Evolutionary conservation across 2,113 vertebrate species (phyloP), one percentile per base, ranked within the genome.

Genomic region (Heterochromis multidens): DNA sequence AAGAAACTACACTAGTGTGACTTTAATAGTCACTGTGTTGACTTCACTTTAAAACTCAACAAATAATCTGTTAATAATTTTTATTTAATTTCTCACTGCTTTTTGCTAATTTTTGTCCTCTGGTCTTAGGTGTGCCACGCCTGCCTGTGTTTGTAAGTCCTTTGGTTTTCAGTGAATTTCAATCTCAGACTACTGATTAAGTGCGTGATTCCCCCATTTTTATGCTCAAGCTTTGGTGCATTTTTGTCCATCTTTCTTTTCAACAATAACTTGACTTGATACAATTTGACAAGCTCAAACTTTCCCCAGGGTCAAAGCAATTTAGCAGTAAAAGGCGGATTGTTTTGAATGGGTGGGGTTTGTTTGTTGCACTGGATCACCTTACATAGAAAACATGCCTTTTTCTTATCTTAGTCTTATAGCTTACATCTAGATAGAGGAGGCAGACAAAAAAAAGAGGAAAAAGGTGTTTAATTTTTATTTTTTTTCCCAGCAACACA

Each of bases 401-500:
- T 40, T 74, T 60, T 82, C 25, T 46, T 60, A 19, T 72, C 46
- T 0, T 52, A 31, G 43, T 29, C 9, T 25, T 72, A 54, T 74
- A n/a, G 40, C 25, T 67, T 27, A 27, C 79, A 79, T 77, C 3
- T n/a, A 67, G 12, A 77, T 35, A n/a, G 14, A 70, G 43, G 81
- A 61, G 23, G 1, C 63, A 67, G 70, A 72, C 31, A 37, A 76
- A 59, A 31, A 65, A 77, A 40, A 19, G 46, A 81, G 25, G 11
- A 58, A 58, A 77, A 85, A 86, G 81, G 79, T 78, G 77, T 85
- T 40, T 60, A 72, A 49, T 54, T 19, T 54, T 9, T 31, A 27
- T 63, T 35, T 72, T 81, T 89, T 90, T 85, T 83, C 85, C 85
- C 83, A 82, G 85, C 86, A 76, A 81, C 90, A 86, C 82, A 80